A percentile compares a stretch with the other conserved stretches of the same genome.
phyloP scores from a whole-genome alignment of 2,113 vertebrate species.

The Malurus elegans region DNA sequence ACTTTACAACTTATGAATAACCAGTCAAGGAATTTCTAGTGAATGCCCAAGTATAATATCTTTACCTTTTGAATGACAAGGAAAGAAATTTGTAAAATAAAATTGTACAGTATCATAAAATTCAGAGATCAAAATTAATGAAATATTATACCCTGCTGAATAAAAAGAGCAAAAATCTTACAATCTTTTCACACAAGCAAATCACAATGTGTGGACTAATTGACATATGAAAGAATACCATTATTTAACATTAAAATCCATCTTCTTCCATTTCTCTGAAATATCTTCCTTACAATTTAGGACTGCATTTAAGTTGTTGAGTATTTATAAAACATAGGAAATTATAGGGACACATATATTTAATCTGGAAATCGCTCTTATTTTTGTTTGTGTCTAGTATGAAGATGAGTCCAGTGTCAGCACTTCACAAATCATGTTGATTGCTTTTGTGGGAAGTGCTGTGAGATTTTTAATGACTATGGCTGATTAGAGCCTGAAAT shows the following conservation, averaged over 20 bases:
- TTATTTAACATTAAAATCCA: background rate
- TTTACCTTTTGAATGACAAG: background rate
- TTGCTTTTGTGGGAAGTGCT: background rate
- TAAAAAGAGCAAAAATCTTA: background rate
- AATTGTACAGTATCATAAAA: background rate
- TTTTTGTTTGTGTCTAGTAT: background rate
- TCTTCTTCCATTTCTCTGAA: background rate
- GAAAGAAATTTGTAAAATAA: background rate
- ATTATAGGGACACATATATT: background rate
- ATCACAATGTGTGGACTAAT: background rate
- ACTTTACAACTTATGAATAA: background rate
- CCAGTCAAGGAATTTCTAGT: background rate
- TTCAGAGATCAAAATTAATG: background rate
- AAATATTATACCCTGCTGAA: background rate
- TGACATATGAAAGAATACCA: background rate
- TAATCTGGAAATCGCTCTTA: background rate
- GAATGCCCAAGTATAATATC: background rate
- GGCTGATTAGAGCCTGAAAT: constrained; percentile 18
- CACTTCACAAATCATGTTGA: constrained; percentile 33
- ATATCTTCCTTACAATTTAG: background rate
- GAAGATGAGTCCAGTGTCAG: background rate
- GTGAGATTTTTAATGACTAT: constrained; percentile 14
- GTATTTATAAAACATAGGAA: background rate
- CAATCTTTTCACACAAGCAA: background rate
- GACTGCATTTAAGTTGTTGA: background rate